Evolutionary conservation across 2,113 vertebrate species (phyloP), one percentile per base, ranked within the genome.

Genomic region (Dasyprocta punctata): DNA sequence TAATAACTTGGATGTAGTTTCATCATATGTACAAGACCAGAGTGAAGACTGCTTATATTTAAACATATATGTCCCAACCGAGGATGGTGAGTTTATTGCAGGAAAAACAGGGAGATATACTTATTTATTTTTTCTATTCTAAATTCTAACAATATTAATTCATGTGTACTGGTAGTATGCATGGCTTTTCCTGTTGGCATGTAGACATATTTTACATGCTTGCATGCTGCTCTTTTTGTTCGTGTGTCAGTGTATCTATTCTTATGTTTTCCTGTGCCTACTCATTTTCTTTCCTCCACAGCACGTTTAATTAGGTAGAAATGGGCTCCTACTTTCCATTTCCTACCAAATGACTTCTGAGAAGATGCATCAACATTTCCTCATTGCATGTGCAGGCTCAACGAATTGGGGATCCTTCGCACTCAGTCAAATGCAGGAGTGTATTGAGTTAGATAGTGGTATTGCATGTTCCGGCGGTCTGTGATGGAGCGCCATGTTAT

Each of bases 401-500:
- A 99, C 98, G 47, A 99, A 98, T 98, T 98, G 99, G 98, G 99
- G 99, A 96, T 97, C 98, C 98, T 97, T 97, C 63, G 90, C 98
- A 98, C 98, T 98, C 99, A 98, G 99, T 99, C 73, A 98, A 92
- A 98, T 92, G 98, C 97, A 98, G 98, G 98, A 98, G 98, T 95
- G 87, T 98, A 98, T 98, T 97, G 92, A 99, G 98, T 98, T 98
- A 99, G 99, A 98, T 97, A 99, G 98, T 97, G 98, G 98, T 98
- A 98, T 99, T 99, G 99, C 99, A 99, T 99, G 99, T 99, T 99
- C 99, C 99, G 99, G 99, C 98, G 99, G 99, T 99, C 98, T 99
- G 98, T 99, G 98, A 99, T 98, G 99, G 99, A 99, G 99, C 99
- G 99, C 99, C 99, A 99, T 99, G 99, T 99, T 99, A 99, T 99